Conservation (phyloP, 2,113 vertebrate species). For the Bos indicus region DNA sequence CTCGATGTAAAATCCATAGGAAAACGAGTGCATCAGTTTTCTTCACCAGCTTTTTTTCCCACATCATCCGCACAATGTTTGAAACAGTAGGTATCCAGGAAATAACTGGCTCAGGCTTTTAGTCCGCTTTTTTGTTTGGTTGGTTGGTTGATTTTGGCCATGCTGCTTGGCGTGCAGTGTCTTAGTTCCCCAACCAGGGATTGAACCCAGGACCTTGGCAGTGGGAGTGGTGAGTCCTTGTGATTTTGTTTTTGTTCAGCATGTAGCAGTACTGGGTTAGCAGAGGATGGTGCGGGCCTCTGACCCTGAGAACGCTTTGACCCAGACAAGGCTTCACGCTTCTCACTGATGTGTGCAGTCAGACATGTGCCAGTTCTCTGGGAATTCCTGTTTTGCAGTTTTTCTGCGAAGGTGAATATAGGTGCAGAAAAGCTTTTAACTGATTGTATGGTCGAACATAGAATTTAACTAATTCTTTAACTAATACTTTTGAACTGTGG, state of each 20-base stretch:
- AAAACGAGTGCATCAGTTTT: not conserved
- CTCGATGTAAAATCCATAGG: not conserved
- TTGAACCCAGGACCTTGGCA: not conserved
- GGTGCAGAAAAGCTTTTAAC: not conserved
- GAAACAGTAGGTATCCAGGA: not conserved
- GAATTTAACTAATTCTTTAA: not conserved
- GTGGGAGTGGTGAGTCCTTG: not conserved
- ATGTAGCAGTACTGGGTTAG: not conserved
- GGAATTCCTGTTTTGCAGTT: not conserved
- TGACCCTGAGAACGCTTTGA: not conserved
- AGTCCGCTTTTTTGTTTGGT: not conserved
- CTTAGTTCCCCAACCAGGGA: not conserved
- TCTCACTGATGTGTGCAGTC: not conserved
- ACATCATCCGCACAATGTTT: not conserved
- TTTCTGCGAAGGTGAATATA: not conserved
- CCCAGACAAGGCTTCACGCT: not conserved
- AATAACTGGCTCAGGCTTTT: not conserved
- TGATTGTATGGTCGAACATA: not conserved
- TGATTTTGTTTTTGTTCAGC: not conserved
- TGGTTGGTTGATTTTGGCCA: not conserved
- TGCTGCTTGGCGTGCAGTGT: not conserved
- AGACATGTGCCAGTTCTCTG: not conserved
- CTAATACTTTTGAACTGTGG: not conserved
- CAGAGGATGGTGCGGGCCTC: fast-evolving
- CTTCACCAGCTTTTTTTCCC: not conserved